Evolutionary conservation across 2,888 invertebrate species (phyloP).

Genomic region (Chorisops tibialis): DNA sequence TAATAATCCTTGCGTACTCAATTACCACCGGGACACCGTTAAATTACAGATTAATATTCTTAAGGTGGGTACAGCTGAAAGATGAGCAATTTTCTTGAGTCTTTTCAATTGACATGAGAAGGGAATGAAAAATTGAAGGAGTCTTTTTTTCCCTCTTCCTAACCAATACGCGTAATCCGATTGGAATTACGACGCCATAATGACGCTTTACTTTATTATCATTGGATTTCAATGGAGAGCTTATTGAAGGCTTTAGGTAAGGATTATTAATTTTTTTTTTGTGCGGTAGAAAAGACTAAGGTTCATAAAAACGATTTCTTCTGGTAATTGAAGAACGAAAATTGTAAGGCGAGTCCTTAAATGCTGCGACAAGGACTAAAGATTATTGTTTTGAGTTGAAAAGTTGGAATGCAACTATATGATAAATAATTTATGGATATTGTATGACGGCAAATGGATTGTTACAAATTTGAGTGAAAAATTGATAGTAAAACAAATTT

Average conservation of each 20-base stretch:
- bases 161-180: constrained; percentile 4
- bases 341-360: too few species aligned
- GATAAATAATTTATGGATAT: too few species aligned
- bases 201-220: constrained; percentile 13
- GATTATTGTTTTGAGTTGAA: too few species aligned
- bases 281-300: too few species aligned
- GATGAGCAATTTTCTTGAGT: constrained; percentile 3
- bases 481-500: too few species aligned
- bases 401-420: too few species aligned
- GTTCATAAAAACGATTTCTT: too few species aligned
- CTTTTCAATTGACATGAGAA: not conserved
- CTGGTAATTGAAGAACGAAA: too few species aligned
- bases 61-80: constrained; percentile 5
- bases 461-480: too few species aligned
- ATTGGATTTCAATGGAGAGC: constrained; percentile 4
- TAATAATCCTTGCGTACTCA: too few species aligned
- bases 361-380: too few species aligned
- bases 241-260: constrained; percentile 12
- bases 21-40: not conserved
- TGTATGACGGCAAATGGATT: too few species aligned
- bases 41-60: constrained; percentile 12
- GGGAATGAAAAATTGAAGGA: not conserved
- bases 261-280: constrained; percentile 8
- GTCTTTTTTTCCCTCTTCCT: not conserved
- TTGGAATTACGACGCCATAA: constrained; percentile 17